Evolutionary conservation across 1,140 invertebrate species (phyloP).

Genomic region (Stegodyphus dumicola): DNA sequence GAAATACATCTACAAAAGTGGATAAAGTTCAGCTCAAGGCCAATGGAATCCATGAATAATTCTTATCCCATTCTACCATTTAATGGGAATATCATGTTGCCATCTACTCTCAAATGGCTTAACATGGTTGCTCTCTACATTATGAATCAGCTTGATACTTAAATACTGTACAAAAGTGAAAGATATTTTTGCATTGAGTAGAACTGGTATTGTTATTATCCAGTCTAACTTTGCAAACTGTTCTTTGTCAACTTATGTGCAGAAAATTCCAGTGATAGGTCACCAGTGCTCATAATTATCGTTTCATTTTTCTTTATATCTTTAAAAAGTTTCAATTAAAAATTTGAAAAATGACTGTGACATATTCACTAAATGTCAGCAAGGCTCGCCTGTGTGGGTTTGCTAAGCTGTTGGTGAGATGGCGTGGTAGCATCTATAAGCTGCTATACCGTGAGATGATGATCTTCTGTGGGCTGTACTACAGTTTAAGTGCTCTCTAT

Average conservation of each 20-base stretch:
- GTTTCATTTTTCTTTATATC: slow-evolving; percentile 3
- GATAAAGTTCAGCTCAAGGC: slow-evolving; percentile 12
- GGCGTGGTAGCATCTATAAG: slow-evolving; percentile 67
- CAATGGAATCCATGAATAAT: slow-evolving; percentile 35
- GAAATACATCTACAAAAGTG: not conserved
- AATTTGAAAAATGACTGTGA: slow-evolving; percentile 66
- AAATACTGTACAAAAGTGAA: not conserved
- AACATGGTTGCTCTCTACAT: slow-evolving; percentile 46
- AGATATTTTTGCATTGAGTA: not conserved
- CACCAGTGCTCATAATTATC: not conserved
- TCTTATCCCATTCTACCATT: slow-evolving; percentile 17
- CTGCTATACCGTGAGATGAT: slow-evolving; percentile 65
- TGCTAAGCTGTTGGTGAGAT: slow-evolving; percentile 65
- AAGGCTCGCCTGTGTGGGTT: slow-evolving; percentile 66
- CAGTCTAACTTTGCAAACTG: slow-evolving; percentile 29
- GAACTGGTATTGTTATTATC: not conserved
- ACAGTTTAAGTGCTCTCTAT: slow-evolving; percentile 64
- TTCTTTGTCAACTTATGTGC: slow-evolving; percentile 7
- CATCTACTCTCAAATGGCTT: slow-evolving; percentile 25
- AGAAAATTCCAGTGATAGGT: slow-evolving; percentile 58
- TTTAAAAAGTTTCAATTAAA: slow-evolving; percentile 10
- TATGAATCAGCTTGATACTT: slow-evolving; percentile 60
- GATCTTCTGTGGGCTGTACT: slow-evolving; percentile 65
- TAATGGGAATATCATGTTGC: slow-evolving; percentile 51
- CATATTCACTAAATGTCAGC: slow-evolving; percentile 66